Base-by-base conservation (phyloP, 2,113 vertebrate genomes). In the Drymodes brunneopygia region DNA sequence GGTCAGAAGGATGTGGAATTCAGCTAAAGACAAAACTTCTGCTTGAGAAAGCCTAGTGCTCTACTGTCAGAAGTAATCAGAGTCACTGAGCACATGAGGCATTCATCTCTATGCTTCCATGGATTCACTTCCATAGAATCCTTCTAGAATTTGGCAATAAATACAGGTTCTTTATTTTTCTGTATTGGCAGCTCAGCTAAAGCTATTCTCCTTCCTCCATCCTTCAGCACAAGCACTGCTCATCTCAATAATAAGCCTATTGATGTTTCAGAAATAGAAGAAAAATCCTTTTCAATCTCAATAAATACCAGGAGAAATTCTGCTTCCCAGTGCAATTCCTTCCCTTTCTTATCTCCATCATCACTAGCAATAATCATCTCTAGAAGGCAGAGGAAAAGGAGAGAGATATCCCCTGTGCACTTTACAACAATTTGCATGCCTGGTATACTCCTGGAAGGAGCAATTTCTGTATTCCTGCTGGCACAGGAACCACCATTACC, bases 181-280 rank as follows among this genome's bases (percentile, higher is more conserved):
- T 77, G 45, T 79, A 64, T 60, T 74, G 86, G 50, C 89, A 96
- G 78, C 79, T 88, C 75, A 81, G 86, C 81, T 83, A 81, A 92
- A 94, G 45, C 78, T 92, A 56, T 85, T 85, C 81, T 89, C 31
- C 47, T 75, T 88, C 35, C 72, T 57, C 53, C 57, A 81, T 44
- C 65, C 57, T 91, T 87, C 73, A 89, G 81, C 42, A 89, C 23
- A 84, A 86, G 73, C 40, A 45, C 81, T 47, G 84, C 62, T 92
- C 62, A 72, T 86, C 65, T 86, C 88, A 95, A 70, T 81, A 93
- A 91, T 87, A 77, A 89, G 91, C 61, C 89, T 87, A 91, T 8
- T 84, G 69, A 91, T 79, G 50, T 60, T 91, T 74, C 71, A 88
- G 53, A 85, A 93, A 85, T 29, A 25, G 70, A 94, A 84, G 57